Evolutionary conservation across 1,140 invertebrate genomes (phyloP).

Genomic region (Colletes gigas): DNA sequence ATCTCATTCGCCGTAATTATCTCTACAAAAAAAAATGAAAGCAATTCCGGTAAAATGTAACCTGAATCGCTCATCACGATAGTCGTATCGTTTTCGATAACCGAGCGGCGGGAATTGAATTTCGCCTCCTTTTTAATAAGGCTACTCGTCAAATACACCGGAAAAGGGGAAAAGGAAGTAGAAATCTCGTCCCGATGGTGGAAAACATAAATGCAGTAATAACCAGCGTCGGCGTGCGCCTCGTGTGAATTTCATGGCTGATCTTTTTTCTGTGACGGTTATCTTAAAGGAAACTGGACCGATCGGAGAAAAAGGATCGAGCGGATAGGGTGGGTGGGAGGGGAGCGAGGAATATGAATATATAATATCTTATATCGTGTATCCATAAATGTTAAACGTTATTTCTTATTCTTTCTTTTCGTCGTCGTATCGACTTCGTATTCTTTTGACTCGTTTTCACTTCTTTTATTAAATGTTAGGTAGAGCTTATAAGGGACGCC

Average conservation of each 20-base stretch:
- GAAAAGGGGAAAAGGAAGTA: conserved; percentile 40
- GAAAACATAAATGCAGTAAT: conserved; percentile 54
- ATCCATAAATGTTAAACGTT: conserved; percentile 69
- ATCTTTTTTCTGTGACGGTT: conserved; percentile 17
- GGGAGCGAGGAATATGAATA: conserved; percentile 48
- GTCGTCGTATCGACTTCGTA: conserved; percentile 51
- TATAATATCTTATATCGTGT: conserved; percentile 60
- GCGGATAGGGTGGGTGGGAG: conserved; percentile 29
- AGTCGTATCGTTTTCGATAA: no score
- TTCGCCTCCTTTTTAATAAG: neutral
- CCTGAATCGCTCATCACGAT: neutral
- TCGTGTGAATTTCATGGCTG: conserved; percentile 42
- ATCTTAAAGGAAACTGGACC: conserved; percentile 23
- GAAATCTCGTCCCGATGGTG: conserved; percentile 36
- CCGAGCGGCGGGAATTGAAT: neutral
- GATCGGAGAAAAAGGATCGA: conserved; percentile 43
- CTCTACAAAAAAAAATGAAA: neutral
- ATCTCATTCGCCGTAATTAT: neutral
- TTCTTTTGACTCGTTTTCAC: conserved; percentile 61
- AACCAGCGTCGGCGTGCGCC: conserved; percentile 50
- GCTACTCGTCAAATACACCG: neutral
- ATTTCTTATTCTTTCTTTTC: conserved; percentile 55
- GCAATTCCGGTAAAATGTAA: neutral
- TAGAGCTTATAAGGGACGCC: conserved; percentile 74
- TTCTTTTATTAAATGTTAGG: conserved; percentile 78